Evolutionary conservation across 2,113 vertebrate species (phyloP).

Genomic region (Lipophrys pholis): DNA sequence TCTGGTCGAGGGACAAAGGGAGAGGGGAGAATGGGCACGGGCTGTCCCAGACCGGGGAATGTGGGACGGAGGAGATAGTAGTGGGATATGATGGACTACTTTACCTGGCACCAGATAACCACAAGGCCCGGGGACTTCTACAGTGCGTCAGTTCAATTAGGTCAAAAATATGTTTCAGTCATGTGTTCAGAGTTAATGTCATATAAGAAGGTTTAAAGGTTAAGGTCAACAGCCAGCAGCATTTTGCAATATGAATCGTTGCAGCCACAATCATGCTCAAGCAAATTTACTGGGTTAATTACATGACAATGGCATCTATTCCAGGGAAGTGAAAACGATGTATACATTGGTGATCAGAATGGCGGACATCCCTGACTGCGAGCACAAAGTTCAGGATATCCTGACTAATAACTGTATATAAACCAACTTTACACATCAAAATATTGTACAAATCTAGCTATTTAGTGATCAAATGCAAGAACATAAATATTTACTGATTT

Average conservation of each 20-base stretch:
- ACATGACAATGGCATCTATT: neutral
- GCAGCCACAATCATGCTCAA: slow-evolving; percentile 32
- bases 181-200: slow-evolving; percentile 52
- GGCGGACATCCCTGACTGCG: too few species aligned
- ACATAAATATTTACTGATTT: too few species aligned
- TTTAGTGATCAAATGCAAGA: too few species aligned
- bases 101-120: slow-evolving; percentile 95
- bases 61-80: slow-evolving; percentile 69
- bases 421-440: too few species aligned
- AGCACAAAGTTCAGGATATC: too few species aligned
- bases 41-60: slow-evolving; percentile 30
- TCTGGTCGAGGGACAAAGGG: slow-evolving; percentile 42
- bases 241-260: slow-evolving; percentile 21
- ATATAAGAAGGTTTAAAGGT: slow-evolving; percentile 38
- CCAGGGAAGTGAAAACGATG: slow-evolving; percentile 13
- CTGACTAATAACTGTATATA: too few species aligned
- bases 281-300: neutral
- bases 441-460: too few species aligned
- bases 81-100: slow-evolving; percentile 75
- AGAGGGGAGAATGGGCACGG: slow-evolving; percentile 53
- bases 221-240: slow-evolving; percentile 38
- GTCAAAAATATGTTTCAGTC: slow-evolving; percentile 81
- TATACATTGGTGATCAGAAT: neutral
- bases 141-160: slow-evolving; percentile 79
- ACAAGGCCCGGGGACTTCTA: slow-evolving; percentile 94